Evolutionary conservation across 2,797 vertebrate species (phyloP), one percentile per base, ranked within the genome.

Genomic region (Salmo trutta): DNA sequence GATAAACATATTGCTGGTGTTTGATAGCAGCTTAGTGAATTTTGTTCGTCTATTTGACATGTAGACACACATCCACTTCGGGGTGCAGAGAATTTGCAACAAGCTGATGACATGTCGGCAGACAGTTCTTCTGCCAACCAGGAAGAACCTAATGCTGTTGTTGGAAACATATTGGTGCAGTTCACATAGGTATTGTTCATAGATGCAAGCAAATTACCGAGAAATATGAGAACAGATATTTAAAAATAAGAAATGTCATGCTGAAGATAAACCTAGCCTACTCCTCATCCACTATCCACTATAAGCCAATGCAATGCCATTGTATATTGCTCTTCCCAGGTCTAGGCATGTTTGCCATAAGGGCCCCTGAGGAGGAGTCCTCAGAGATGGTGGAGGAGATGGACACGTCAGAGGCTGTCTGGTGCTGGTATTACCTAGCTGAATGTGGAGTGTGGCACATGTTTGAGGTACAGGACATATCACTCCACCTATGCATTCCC

Each of bases 381-480:
- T 67, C 86, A 1, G 92, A 95, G 10, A 27, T 16, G 56, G 84
- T 91, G 66, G 97, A 98, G 85, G 96, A 97, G 17, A 99, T 99
- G 98, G 98, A 99, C 91, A 98, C 96, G 0, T 96, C 97, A 0
- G 97, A 99, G 29, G 94, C 95, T 1, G 96, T 96, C 86, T 99
- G 97, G 98, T 96, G 96, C 85, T 99, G 98, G 98, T 99, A 98
- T 91, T 99, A 97, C 88, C 88, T 99, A 89, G 98, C 97, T 0
- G 98, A 99, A 76, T 99, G 98, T 80, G 98, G 98, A 71, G 97
- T 97, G 83, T 99, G 98, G 98, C 98, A 99, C 67, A 98, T 98
- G 96, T 98, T 98, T 92, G 96, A 98, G 95, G 98, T 99, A 96
- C 31, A 54, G 29, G 12, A 4, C 71, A 53, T 16, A 41, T 15